These are phyloP conservation scores for Siniperca scherzeri DNA, from an alignment of 2,797 vertebrate species.

Conservation along the genomic window DNA sequence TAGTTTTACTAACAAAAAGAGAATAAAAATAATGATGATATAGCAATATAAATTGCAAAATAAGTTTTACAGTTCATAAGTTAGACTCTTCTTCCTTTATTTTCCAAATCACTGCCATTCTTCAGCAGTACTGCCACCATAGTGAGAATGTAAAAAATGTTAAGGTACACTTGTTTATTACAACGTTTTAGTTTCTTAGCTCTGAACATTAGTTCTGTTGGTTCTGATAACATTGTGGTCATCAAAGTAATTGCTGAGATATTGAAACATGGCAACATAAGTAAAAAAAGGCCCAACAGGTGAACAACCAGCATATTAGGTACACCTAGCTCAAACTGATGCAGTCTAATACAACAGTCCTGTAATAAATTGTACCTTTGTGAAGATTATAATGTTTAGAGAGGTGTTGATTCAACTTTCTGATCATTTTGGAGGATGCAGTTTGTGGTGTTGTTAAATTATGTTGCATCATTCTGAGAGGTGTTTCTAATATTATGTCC, in stretches of 20 bases:
- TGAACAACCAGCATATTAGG: neutral
- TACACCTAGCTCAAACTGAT: neutral
- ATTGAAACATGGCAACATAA: neutral
- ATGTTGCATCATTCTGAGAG: neutral
- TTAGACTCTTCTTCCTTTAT: neutral
- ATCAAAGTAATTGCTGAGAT: neutral
- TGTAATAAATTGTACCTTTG: neutral
- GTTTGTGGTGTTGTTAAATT: neutral
- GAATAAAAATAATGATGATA: neutral
- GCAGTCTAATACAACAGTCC: neutral
- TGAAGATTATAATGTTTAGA: neutral
- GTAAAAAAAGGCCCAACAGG: neutral
- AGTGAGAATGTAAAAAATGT: neutral
- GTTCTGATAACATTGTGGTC: neutral
- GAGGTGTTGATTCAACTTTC: neutral
- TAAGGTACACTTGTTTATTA: neutral
- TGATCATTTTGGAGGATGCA: neutral
- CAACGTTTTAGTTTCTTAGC: neutral
- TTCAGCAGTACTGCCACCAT: neutral
- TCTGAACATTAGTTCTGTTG: neutral
- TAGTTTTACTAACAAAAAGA: neutral
- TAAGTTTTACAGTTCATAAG: neutral
- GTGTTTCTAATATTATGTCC: neutral
- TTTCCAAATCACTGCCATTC: neutral
- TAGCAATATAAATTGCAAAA: neutral